phyloP scores from a whole-genome alignment of 2,888 invertebrate species.

The Augiades crinisus region DNA sequence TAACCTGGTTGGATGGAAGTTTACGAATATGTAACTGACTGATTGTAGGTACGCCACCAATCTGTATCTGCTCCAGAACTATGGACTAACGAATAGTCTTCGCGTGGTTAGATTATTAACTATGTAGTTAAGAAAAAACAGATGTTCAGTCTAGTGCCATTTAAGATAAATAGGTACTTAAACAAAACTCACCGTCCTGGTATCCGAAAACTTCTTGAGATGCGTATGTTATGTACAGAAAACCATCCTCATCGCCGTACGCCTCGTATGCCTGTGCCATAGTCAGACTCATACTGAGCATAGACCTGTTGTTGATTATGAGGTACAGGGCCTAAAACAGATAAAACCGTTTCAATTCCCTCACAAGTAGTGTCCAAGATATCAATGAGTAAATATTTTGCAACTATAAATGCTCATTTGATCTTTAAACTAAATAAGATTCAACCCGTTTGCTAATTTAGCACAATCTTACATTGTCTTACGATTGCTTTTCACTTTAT shows the following conservation, averaged over 20 bases:
- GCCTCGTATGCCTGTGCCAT: slow-evolving; percentile 90
- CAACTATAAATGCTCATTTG: slow-evolving; percentile 4
- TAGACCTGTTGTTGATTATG: slow-evolving; percentile 90
- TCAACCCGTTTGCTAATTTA: slow-evolving; percentile 3
- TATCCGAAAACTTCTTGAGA: slow-evolving; percentile 94
- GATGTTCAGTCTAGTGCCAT: no score
- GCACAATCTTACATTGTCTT: slow-evolving; percentile 21
- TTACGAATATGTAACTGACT: no score
- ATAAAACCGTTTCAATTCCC: slow-evolving; percentile 1
- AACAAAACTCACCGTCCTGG: slow-evolving; percentile 58
- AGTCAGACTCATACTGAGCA: slow-evolving; percentile 90
- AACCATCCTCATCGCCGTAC: slow-evolving; percentile 90
- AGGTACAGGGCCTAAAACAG: slow-evolving; percentile 86
- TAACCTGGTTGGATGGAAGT: no score
- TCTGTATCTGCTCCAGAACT: no score
- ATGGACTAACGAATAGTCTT: no score
- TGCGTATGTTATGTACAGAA: slow-evolving; percentile 93
- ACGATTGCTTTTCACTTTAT: background rate
- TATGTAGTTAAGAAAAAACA: no score
- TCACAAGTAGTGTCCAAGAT: background rate
- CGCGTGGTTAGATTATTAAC: no score
- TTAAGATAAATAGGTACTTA: no score
- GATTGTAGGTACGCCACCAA: no score
- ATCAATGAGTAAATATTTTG: slow-evolving; percentile 6
- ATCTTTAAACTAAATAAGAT: slow-evolving; percentile 19